Percentiles rank a stretch among this genome's conserved stretches.
These are phyloP conservation scores for Excalfactoria chinensis DNA, from an alignment of 2,113 vertebrate species.

Conservation along the genomic window DNA sequence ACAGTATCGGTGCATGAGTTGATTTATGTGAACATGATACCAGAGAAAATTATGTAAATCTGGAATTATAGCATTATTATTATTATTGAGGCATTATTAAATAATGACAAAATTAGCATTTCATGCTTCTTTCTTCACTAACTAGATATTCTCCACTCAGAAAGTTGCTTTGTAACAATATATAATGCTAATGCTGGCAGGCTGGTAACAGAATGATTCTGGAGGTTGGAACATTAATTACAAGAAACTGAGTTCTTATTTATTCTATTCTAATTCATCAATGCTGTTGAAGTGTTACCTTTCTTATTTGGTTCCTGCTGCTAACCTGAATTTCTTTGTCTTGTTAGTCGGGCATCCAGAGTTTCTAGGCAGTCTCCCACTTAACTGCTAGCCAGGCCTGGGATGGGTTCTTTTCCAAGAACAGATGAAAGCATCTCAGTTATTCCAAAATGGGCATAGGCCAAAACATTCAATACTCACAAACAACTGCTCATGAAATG, in stretches of 20 bases:
- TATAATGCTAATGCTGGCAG: not conserved
- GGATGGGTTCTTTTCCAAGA: not conserved
- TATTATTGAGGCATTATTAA: conserved; percentile 28
- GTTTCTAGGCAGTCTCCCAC: conserved; percentile 28
- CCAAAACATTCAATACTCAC: conserved; percentile 32
- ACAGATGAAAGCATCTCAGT: conserved; percentile 25
- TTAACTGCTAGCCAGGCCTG: not conserved
- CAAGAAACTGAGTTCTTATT: not conserved
- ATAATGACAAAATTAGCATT: conserved; percentile 58
- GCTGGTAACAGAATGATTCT: not conserved
- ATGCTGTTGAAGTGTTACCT: not conserved
- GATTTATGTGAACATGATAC: not conserved
- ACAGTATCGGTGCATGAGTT: not conserved
- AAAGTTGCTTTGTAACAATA: not conserved
- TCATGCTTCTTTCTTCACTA: not conserved
- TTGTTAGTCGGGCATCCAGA: not conserved
- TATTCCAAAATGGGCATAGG: conserved; percentile 49
- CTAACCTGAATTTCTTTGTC: conserved; percentile 16
- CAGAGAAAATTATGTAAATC: not conserved
- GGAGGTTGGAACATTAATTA: not conserved
- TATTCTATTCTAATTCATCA: conserved; percentile 5
- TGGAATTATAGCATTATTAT: not conserved
- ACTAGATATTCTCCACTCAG: not conserved
- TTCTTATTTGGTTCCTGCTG: not conserved
- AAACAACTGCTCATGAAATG: conserved; percentile 45